These are phyloP conservation scores for Orchesellides sinensis DNA, from an alignment of 2,888 invertebrate species.

Conservation along the genomic window DNA sequence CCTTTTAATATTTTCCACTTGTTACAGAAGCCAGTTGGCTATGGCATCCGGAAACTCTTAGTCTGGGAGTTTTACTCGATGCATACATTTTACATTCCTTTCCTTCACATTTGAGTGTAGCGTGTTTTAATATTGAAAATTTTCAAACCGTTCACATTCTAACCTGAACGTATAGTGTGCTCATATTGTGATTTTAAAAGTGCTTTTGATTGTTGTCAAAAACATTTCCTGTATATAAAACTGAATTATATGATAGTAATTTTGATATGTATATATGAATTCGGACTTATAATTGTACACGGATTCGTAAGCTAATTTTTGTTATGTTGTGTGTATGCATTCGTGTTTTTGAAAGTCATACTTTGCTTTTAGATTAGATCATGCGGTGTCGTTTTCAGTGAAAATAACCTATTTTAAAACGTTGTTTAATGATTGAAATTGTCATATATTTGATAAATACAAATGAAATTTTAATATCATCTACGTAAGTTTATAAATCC, in stretches of 20 bases:
- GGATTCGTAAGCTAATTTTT: too few species aligned
- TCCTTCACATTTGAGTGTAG: neutral
- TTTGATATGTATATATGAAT: neutral
- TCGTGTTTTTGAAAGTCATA: neutral
- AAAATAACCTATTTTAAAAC: too few species aligned
- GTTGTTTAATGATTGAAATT: neutral
- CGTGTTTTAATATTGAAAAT: too few species aligned
- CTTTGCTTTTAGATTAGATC: too few species aligned
- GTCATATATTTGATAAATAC: neutral
- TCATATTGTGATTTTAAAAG: conserved; percentile 47
- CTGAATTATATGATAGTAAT: neutral
- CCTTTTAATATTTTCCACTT: too few species aligned
- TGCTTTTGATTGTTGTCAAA: neutral
- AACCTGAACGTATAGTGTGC: conserved; percentile 13
- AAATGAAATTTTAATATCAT: neutral
- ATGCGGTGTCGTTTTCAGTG: neutral
- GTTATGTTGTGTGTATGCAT: neutral
- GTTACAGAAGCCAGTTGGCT: too few species aligned
- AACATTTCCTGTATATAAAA: neutral
- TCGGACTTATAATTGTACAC: neutral
- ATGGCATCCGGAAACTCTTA: neutral
- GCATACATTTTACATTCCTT: neutral
- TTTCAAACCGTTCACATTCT: neutral
- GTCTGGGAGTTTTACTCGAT: neutral
- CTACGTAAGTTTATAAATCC: neutral